These are phyloP conservation scores for Mus caroli DNA, from an alignment of 2,797 vertebrate species.

Conservation along the genomic window DNA sequence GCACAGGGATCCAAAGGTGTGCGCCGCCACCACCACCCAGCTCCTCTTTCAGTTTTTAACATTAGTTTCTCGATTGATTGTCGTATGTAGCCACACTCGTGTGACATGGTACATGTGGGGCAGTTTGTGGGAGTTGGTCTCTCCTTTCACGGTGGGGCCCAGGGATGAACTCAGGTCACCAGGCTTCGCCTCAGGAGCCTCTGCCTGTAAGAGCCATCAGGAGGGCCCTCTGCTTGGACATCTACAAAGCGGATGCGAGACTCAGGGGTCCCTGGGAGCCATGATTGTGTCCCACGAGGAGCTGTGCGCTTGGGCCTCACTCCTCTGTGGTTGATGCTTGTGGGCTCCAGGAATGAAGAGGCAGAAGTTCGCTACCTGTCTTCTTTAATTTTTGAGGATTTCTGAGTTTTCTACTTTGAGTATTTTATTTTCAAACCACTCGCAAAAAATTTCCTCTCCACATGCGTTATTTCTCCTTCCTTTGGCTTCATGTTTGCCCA, in stretches of 20 bases:
- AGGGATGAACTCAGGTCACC: not conserved
- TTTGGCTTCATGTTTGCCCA: constrained; percentile 8
- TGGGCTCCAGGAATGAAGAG: not conserved
- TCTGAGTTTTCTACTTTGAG: constrained; percentile 31
- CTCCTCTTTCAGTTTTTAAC: not conserved
- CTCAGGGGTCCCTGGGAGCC: not conserved
- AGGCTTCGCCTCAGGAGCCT: not conserved
- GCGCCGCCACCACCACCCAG: too few relatives aligned
- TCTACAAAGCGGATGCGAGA: not conserved
- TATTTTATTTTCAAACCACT: constrained; percentile 45
- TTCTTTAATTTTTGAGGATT: constrained; percentile 53
- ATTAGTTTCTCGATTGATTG: not conserved
- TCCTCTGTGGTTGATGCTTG: not conserved
- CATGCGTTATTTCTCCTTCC: constrained; percentile 1
- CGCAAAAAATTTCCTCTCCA: constrained; percentile 12
- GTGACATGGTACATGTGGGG: not conserved
- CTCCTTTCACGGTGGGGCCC: not conserved
- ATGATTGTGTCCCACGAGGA: not conserved
- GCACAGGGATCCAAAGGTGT: not conserved
- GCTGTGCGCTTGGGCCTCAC: not conserved
- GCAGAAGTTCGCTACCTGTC: constrained; percentile 35
- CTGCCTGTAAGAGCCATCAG: not conserved
- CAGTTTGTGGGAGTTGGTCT: not conserved
- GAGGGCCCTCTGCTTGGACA: not conserved
- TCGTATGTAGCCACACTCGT: not conserved